Evolutionary conservation across 2,113 vertebrate genomes (phyloP), one percentile per base, ranked within the genome.

Genomic region (Sylvilagus bachmani): DNA sequence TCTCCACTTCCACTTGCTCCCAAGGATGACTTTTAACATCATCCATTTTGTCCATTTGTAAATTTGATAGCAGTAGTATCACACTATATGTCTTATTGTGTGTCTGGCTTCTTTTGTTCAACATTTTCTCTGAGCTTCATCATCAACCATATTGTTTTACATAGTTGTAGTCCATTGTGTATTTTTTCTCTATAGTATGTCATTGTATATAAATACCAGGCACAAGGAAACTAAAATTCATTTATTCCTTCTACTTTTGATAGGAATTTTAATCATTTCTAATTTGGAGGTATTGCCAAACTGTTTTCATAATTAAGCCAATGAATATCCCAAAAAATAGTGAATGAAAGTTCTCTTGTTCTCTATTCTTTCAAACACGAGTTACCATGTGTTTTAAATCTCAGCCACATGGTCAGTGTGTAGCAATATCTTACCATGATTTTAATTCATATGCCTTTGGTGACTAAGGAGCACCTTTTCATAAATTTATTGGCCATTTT

Each of bases 401-500:
- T 91, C 84, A 75, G n/a, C 66, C 66, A 62, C 53, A 21, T 80
- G 17, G 73, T 55, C 91, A 62, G 22, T 36, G 13, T 44, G 49
- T 31, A 29, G 3, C 31, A 79, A 84, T 13, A 89, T 64, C 78
- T 49, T 69, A 29, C 24, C 66, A n/a, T 31, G 36, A n/a, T 79
- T 86, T 93, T 84, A 69, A 79, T 36, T 84, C 36, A 49, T 77
- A 55, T 33, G 51, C 67, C 24, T 90, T 49, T 91, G 21, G 49
- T 89, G 33, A 80, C 38, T 81, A 62, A 69, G 79, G 36, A 85
- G 38, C 7, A 19, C 53, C 3, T 86, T 86, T 51, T 77, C 38
- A 38, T 31, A n/a, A 61, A 10, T 88, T 93, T 88, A 69, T 31
- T 70, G n/a, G 69, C 67, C 80, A 66, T 70, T 85, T 91, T 89